phyloP scores from a whole-genome alignment of 2,888 invertebrate species.

The Ephialtes manifestator region DNA sequence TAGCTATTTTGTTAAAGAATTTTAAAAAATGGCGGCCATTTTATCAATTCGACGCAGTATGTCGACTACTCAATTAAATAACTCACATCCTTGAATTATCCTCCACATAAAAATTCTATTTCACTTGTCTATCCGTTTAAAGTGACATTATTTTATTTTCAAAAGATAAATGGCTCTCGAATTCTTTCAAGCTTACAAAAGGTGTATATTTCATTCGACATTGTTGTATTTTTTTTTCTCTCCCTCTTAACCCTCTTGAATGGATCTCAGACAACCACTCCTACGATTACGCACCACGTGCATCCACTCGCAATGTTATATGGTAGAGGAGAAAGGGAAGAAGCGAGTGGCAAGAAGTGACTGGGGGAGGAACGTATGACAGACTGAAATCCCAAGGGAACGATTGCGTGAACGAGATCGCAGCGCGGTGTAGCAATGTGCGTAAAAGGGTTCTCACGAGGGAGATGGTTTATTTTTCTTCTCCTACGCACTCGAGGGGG shows the following conservation, averaged over 20 bases:
- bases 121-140: too few relatives aligned
- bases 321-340: constrained; percentile 54
- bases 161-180: neutral
- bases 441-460: constrained; percentile 80
- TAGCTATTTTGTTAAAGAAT: too few relatives aligned
- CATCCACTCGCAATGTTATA: constrained; percentile 35
- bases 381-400: constrained; percentile 71
- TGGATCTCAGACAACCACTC: constrained; percentile 44
- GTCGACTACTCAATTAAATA: too few relatives aligned
- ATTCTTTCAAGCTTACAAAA: neutral
- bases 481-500: constrained; percentile 78
- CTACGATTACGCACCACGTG: constrained; percentile 53
- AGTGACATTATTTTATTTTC: neutral
- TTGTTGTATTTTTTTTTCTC: constrained; percentile 22
- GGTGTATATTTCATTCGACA: constrained; percentile 5
- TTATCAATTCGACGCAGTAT: too few relatives aligned
- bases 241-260: constrained; percentile 35
- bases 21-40: too few relatives aligned
- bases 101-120: too few relatives aligned
- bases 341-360: constrained; percentile 31
- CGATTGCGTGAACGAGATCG: constrained; percentile 57
- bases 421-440: constrained; percentile 55
- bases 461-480: constrained; percentile 81
- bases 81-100: too few relatives aligned
- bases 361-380: constrained; percentile 58